These are phyloP conservation scores for Epicampocera succincta DNA, from an alignment of 2,888 invertebrate genomes.

Conservation along the genomic window DNA sequence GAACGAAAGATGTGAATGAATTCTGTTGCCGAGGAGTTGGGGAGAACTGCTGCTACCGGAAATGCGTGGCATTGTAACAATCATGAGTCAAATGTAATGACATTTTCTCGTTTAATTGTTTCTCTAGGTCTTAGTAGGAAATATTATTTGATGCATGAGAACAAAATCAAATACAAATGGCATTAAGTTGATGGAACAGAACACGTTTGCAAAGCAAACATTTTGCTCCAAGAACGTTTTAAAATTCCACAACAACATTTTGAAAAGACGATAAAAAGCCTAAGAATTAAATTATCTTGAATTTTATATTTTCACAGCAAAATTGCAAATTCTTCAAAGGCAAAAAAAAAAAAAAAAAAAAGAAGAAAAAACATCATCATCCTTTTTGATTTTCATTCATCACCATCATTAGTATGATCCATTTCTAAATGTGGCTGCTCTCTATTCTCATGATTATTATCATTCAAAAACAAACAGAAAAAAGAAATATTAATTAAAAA, in stretches of 20 bases:
- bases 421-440: too few relatives aligned
- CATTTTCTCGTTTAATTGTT: slow-evolving; percentile 55
- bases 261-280: slow-evolving; percentile 23
- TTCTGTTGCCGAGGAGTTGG: slow-evolving; percentile 24
- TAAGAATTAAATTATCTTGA: background rate
- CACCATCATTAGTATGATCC: too few relatives aligned
- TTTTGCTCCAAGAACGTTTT: slow-evolving; percentile 30
- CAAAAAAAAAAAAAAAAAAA: too few relatives aligned
- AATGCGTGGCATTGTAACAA: slow-evolving; percentile 68
- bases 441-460: too few relatives aligned
- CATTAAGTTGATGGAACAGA: slow-evolving; percentile 7
- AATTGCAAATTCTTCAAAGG: too few relatives aligned
- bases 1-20: slow-evolving; percentile 1
- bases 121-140: slow-evolving; percentile 29
- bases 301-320: too few relatives aligned
- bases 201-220: background rate
- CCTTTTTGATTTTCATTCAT: too few relatives aligned
- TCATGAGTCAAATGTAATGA: slow-evolving; percentile 60
- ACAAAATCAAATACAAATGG: slow-evolving; percentile 22
- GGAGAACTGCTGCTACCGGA: slow-evolving; percentile 63
- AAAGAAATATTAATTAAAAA: slow-evolving; percentile 5
- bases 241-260: slow-evolving; percentile 43
- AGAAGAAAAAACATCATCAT: too few relatives aligned
- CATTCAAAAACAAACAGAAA: background rate
- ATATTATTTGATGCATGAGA: slow-evolving; percentile 55